Percentiles rank a stretch among this genome's conserved stretches.
phyloP scores from a whole-genome alignment of 2,888 invertebrate species.

The Leptinotarsa rubiginosa region DNA sequence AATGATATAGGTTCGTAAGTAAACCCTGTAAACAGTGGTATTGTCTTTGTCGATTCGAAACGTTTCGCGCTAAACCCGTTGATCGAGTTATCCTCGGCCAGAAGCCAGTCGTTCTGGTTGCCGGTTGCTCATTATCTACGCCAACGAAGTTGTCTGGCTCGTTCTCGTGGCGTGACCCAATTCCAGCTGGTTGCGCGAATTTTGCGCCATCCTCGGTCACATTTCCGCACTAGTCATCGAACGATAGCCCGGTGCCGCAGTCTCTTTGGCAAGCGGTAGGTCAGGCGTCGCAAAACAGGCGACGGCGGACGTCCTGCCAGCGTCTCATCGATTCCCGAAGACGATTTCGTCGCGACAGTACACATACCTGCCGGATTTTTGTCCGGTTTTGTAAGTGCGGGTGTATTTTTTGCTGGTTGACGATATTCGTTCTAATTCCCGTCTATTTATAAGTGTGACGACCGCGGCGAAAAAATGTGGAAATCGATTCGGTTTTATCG shows the following conservation, averaged over 20 bases:
- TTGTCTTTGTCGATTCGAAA: not conserved
- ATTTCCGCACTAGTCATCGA: conserved; percentile 41
- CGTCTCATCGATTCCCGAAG: conserved; percentile 28
- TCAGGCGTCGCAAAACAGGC: conserved; percentile 54
- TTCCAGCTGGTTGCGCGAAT: conserved; percentile 32
- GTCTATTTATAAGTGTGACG: conserved; percentile 20
- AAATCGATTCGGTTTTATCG: conserved; percentile 6
- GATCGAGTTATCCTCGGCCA: not conserved
- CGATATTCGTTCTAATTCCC: not conserved
- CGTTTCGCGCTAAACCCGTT: not conserved
- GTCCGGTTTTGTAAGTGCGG: not conserved
- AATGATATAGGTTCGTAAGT: too few species aligned
- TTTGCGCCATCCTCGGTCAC: conserved; percentile 41
- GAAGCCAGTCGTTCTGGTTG: not conserved
- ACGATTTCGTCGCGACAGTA: not conserved
- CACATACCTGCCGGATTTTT: not conserved
- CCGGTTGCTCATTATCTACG: not conserved
- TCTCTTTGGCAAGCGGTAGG: conserved; percentile 52
- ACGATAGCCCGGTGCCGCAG: conserved; percentile 49
- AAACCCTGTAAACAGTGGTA: too few species aligned
- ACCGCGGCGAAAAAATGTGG: conserved; percentile 1
- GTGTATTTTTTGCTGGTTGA: not conserved
- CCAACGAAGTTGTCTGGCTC: not conserved
- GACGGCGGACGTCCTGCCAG: conserved; percentile 27
- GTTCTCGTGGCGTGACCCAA: not conserved